phyloP scores from a whole-genome alignment of 2,113 vertebrate genomes.

The Tiliqua scincoides region DNA sequence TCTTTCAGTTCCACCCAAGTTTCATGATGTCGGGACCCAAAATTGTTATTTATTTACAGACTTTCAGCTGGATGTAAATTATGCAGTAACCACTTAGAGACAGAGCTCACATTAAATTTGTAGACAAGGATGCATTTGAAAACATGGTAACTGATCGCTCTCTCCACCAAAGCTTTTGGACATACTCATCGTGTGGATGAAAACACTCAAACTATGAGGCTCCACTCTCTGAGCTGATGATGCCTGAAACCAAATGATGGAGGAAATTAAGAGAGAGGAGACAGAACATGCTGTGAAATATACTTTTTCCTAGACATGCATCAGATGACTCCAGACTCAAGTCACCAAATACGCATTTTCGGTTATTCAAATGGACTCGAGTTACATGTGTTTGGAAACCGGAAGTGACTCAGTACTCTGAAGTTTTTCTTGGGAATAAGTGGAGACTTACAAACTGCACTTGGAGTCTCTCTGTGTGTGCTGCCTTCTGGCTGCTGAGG shows the following conservation, averaged over 20 bases:
- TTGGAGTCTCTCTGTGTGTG: too few species aligned
- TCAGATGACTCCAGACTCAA: too few species aligned
- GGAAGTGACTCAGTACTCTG: too few species aligned
- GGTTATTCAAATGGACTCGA: too few species aligned
- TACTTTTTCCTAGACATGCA: too few species aligned
- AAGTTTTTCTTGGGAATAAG: too few species aligned
- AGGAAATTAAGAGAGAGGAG: background rate
- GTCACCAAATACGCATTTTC: too few species aligned
- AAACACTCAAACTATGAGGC: background rate
- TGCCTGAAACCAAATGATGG: background rate
- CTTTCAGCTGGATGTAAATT: background rate
- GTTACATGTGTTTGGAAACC: too few species aligned
- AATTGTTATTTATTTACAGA: background rate
- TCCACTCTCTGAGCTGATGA: too few species aligned
- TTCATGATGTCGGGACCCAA: background rate
- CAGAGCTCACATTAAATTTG: background rate
- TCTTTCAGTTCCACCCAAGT: background rate
- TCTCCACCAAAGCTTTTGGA: background rate
- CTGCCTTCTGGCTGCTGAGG: too few species aligned
- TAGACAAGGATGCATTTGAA: background rate
- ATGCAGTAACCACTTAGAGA: background rate
- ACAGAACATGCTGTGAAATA: background rate
- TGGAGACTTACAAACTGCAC: too few species aligned
- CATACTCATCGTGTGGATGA: background rate
- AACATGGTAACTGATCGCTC: background rate